Base-by-base conservation (phyloP, 2,113 vertebrate species). In the Sprattus sprattus region DNA sequence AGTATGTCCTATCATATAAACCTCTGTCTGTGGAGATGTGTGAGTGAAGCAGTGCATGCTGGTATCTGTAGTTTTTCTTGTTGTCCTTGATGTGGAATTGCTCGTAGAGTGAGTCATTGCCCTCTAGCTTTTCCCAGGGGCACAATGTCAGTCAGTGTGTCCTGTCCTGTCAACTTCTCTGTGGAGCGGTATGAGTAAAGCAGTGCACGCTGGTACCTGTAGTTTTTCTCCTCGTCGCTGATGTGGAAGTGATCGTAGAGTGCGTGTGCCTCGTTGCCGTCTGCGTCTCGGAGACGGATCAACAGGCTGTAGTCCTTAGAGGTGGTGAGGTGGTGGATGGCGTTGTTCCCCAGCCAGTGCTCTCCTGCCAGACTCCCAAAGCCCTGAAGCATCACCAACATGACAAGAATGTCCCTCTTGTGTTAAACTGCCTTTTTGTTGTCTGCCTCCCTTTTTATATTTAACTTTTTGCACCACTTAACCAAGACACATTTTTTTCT, bases 271-370 rank as follows among this genome's bases (percentile, higher is more conserved):
- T 96, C 94, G 22, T 94, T 95, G 81, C 93, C 94, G 16, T 96
- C 95, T 88, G 89, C 89, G 83, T 96, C 96, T 87, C 88, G 93
- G 13, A 96, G 93, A 47, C 93, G 93, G 85, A 97, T 91, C 4
- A 93, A 93, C 50, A 96, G 93, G 52, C 89, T 92, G 87, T 96
- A 95, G 84, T 95, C 91, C 85, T 91, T 88, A 45, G 93, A 92
- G 67, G 86, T 90, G 81, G 95, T 96, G 84, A 97, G 92, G 86
- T 91, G 89, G 88, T 96, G 95, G 88, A 96, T 93, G 91, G 94
- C 93, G 82, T 96, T 95, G 91, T 97, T 97, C 82, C 96, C 96
- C 84, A 96, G 89, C 96, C 96, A 96, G 87, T 96, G 94, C 84
- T 96, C 96, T 88, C 95, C 96, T 78, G 93, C 90, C 2, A 89